Base-by-base conservation (phyloP, 2,113 vertebrate genomes). In the Columba livia region DNA sequence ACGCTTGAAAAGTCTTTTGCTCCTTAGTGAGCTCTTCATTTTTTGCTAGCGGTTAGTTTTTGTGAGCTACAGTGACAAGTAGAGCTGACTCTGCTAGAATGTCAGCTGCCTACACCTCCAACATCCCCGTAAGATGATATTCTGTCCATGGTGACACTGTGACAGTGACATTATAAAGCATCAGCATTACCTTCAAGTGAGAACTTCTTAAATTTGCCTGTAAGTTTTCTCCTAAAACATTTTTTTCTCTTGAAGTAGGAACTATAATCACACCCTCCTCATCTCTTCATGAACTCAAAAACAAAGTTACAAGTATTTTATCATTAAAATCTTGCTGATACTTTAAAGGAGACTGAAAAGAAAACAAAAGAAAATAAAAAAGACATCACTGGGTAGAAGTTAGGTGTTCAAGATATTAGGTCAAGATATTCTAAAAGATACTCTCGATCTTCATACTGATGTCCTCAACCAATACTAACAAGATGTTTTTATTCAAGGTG, bases 41-140 rank as follows among this genome's bases (percentile, higher is more conserved):
- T 88, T 80, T 79, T 81, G 18, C 53, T 91, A 73, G 26, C 15
- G 40, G 31, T 64, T 60, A 66, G 62, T 75, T 93, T 96, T 23
- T 93, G 57, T 70, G 74, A 88, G 47, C 50, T 73, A 26, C 38
- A 62, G 81, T 71, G 81, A 80, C 60, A 80, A 28, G 29, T 38
- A 56, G 42, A 88, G 67, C 81, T 93, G 91, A 73, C 56, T 87
- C 25, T 85, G 56, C 69, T 67, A 60, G 15, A 90, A 75, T 58
- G 72, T 86, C 92, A 93, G 26, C 53, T 71, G 60, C 32, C 53
- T 60, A 25, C 79, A 81, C 48, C 88, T 84, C 61, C 34, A 78
- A 14, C 48, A 86, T 56, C 29, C 32, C 31, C 0, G 0, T 36
- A 57, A 90, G 44, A 64, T 28, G 24, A 73, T 44, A 19, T 2